Evolutionary conservation across 1,140 invertebrate species (phyloP), one percentile per base, ranked within the genome.

Genomic region (Trichoplusia ni): DNA sequence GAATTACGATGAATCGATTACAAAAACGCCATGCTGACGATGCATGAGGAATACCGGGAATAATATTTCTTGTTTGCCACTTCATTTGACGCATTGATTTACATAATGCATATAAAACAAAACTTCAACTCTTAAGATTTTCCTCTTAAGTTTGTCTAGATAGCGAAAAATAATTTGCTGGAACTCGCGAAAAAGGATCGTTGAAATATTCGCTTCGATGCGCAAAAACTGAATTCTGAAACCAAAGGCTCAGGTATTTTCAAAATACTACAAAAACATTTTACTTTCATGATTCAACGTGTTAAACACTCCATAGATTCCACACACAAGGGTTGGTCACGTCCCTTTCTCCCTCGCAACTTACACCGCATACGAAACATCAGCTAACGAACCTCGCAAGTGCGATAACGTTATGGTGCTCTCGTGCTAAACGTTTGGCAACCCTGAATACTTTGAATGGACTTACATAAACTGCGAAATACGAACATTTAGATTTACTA

Each of bases 401-500:
- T 11, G 13, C 44, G 14, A 27, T 29, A 18, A 6, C 27, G 14
- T 29, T 14, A 46, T 25, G 13, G 16, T 14, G n/a, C n/a, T 13
- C 37, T 7, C 44, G 23, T 14, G 9, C 9, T 14, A 9, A 9
- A 42, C 18, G 18, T 47, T 27, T 14, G 11, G 11, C 13, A 47
- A 18, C 44, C 44, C 23, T 31, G 46, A 49, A 29, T 49, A 25
- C 23, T 49, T 6, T 13, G n/a, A 49, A 49, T 16, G 25, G 16
- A 4, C 25, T 7, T 27, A 29, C 27, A 49, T 49, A 25, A 14
- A 14, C 14, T 1, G 25, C 11, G 8, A 3, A 16, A 2, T n/a
- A n/a, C 37, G n/a, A n/a, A 29, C 46, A 42, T 49, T 49, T 31
- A 44, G 38, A 18, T 44, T 49, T 18, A 31, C n/a, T n/a, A n/a